Percentiles rank a stretch among this genome's conserved stretches.
These are phyloP conservation scores for Aurelia sp. DNA, from an alignment of 30 jellyfish, hydroid and myxozoan genomes.

Conservation along the genomic window DNA sequence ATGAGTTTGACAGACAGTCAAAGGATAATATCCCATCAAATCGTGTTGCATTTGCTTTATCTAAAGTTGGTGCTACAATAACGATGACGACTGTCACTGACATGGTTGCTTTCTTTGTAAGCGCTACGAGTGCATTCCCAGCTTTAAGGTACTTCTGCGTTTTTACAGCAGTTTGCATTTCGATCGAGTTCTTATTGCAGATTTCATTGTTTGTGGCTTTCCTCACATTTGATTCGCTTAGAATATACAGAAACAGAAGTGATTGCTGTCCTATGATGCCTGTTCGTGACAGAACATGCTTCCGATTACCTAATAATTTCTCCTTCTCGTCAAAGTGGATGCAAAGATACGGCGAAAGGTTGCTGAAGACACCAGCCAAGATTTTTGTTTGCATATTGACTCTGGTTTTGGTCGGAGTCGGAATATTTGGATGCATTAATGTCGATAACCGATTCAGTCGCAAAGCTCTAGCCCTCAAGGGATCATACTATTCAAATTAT, in stretches of 20 bases:
- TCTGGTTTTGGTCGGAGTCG: constrained; percentile 42
- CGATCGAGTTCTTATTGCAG: constrained; percentile 55
- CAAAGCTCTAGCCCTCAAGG: constrained; percentile 61
- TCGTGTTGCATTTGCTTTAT: constrained; percentile 63
- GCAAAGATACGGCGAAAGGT: constrained; percentile 33
- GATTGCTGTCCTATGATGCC: constrained; percentile 68
- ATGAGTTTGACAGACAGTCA: constrained; percentile 66
- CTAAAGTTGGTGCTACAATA: constrained; percentile 78
- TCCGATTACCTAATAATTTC: constrained; percentile 53
- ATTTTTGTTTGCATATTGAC: constrained; percentile 41
- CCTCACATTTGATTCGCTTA: constrained; percentile 47
- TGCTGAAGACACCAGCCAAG: constrained; percentile 50
- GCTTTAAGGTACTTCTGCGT: constrained; percentile 73
- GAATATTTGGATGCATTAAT: constrained; percentile 69
- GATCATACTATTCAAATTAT: constrained; percentile 60
- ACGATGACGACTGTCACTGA: constrained; percentile 86
- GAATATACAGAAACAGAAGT: constrained; percentile 53
- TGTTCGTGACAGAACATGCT: constrained; percentile 63
- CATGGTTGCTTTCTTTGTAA: constrained; percentile 59
- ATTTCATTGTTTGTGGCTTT: constrained; percentile 65
- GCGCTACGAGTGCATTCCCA: constrained; percentile 69
- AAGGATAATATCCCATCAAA: constrained; percentile 33
- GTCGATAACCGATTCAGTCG: constrained; percentile 69
- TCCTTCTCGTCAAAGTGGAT: constrained; percentile 51
- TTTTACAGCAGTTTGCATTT: constrained; percentile 62